Evolutionary conservation across 1,140 invertebrate genomes (phyloP), one percentile per base, ranked within the genome.

Genomic region (Lycorma delicatula): DNA sequence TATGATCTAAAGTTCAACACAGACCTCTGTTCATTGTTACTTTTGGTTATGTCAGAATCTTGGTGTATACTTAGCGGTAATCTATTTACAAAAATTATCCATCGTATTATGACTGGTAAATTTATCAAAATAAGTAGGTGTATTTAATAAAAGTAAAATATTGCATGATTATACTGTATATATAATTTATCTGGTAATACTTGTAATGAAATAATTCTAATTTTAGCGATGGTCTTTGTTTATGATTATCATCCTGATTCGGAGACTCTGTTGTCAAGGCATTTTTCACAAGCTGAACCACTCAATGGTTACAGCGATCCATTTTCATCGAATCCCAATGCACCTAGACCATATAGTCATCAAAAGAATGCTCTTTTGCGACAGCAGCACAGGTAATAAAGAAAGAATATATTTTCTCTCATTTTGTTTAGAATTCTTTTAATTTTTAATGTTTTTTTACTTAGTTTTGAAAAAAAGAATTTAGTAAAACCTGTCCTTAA

Each of bases 241-340:
- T 97, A 97, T 73, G 93, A 97, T 70, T 98, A 92, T 72, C 90
- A 93, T 77, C 87, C 95, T 26, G 85, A 85, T 27, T 87, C 92
- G 47, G 86, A 91, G 66, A 96, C 92, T 0, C 71, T 98, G 57
- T 80, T 93, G 74, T 79, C 80, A 56, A 86, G 88, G 68, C 93
- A 96, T 75, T 94, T 94, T 70, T 81, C 81, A 47, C 74, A 79
- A 25, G 71, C 75, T 51, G 77, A 78, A 64, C 81, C 83, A 62
- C 68, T 81, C 36, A 86, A 87, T 68, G 85, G 85, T 48, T 87
- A 85, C 63, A 74, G 79, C 51, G 89, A 91, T 76, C 86, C 89
- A 29, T 93, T 92, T 73, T 85, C 84, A 13, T 82, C 84, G 7
- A 87, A 91, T 73, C 86, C 87, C 3, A 83, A 86, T 64, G 86